Percentiles rank a stretch among this genome's conserved stretches.
phyloP scores from a whole-genome alignment of 2,888 invertebrate genomes.

The Zele albiditarsus region DNA sequence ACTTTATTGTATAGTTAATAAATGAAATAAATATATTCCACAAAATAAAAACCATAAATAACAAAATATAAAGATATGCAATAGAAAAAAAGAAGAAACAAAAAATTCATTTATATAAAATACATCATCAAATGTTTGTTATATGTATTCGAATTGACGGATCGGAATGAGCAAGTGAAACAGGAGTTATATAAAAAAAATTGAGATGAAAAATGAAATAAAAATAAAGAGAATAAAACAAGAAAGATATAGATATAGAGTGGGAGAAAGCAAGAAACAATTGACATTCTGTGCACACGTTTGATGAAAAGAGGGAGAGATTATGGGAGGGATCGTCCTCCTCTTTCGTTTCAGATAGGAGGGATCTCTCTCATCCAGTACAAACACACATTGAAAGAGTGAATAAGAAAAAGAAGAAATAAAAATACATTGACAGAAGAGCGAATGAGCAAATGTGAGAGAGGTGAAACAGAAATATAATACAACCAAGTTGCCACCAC shows the following conservation, averaged over 20 bases:
- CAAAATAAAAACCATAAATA: too few relatives aligned
- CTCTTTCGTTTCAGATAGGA: conserved; percentile 20
- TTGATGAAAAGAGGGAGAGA: conserved; percentile 51
- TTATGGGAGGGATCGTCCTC: conserved; percentile 36
- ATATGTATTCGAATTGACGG: neutral
- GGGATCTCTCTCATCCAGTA: conserved; percentile 22
- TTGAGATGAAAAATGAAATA: conserved; percentile 27
- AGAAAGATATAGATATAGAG: conserved; percentile 42
- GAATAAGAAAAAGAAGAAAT: neutral
- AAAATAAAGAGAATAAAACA: conserved; percentile 41
- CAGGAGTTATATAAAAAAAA: conserved; percentile 40
- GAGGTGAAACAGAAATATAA: conserved; percentile 28
- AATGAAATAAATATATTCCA: too few relatives aligned
- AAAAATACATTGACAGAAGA: neutral
- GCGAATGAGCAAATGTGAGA: neutral
- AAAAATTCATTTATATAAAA: too few relatives aligned
- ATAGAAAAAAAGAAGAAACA: too few relatives aligned
- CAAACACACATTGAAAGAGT: neutral
- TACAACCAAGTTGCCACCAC: conserved; percentile 30
- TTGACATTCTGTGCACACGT: conserved; percentile 67
- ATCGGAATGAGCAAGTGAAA: neutral
- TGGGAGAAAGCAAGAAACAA: conserved; percentile 57
- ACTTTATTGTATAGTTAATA: too few relatives aligned
- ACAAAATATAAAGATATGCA: too few relatives aligned
- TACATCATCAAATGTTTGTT: too few relatives aligned